Conservation (phyloP, 2,888 invertebrate genomes). For the Meloe dianella region DNA sequence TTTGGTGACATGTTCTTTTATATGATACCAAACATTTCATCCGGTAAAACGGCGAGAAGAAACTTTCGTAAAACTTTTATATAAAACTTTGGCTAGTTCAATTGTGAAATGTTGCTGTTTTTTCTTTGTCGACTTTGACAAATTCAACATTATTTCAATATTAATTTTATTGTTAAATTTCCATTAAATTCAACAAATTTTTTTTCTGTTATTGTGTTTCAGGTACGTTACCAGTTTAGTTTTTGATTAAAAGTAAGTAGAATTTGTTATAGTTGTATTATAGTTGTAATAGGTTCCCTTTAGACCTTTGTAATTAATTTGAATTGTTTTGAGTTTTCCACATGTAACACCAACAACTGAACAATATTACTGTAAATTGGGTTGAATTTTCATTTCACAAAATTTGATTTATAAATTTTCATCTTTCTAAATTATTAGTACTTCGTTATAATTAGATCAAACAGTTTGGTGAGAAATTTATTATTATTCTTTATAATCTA, state of each 20-base stretch:
- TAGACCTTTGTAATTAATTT: constrained; percentile 11
- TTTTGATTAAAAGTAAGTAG: not conserved
- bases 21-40: not conserved
- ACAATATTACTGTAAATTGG: constrained; percentile 6
- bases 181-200: too few species aligned
- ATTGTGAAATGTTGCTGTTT: constrained; percentile 1
- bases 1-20: constrained; percentile 10
- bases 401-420: constrained; percentile 6
- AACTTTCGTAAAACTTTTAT: constrained; percentile 7
- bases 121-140: not conserved
- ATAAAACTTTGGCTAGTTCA: constrained; percentile 11
- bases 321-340: not conserved
- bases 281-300: not conserved
- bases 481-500: not conserved
- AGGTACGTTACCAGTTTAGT: not conserved
- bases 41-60: not conserved
- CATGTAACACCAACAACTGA: not conserved
- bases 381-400: not conserved
- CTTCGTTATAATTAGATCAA: not conserved
- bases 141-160: not conserved
- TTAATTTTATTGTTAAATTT: not conserved
- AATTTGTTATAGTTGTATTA: not conserved
- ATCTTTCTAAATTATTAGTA: not conserved
- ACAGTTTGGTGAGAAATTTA: not conserved
- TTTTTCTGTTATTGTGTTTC: not conserved